These are phyloP conservation scores for Tauraco hartlaubi DNA, from an alignment of 2,797 vertebrate species.

Conservation along the genomic window DNA sequence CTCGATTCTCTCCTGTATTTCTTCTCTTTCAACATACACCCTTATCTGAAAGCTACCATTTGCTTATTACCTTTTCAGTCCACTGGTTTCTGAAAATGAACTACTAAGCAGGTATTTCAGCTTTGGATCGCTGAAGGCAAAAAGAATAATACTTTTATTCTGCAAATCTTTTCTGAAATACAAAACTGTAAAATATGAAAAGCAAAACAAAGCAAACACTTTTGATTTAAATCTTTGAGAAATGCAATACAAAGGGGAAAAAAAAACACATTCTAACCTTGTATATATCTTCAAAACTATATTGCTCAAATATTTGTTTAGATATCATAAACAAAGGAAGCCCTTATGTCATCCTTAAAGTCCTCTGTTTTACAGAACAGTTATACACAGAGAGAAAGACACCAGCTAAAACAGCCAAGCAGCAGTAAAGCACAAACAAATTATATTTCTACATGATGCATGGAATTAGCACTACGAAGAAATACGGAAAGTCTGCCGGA, in stretches of 20 bases:
- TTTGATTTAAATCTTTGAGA: not conserved
- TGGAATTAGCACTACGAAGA: not conserved
- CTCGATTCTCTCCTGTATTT: not conserved
- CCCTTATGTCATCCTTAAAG: not conserved
- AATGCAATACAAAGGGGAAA: not conserved
- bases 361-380: not conserved
- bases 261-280: not conserved
- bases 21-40: not conserved
- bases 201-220: conserved; percentile 12
- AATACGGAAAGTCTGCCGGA: not conserved
- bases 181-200: conserved; percentile 9
- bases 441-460: not conserved
- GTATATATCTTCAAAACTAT: not conserved
- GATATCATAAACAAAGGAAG: not conserved
- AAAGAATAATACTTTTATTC: not conserved
- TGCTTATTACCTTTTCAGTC: conserved; percentile 31
- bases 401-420: not conserved
- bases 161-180: conserved; percentile 8
- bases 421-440: not conserved
- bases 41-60: not conserved
- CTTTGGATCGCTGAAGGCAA: not conserved
- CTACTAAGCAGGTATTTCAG: conserved; percentile 9
- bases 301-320: conserved; percentile 32
- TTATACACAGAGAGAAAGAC: not conserved
- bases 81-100: conserved; percentile 17